Conservation (phyloP, 1,140 invertebrate species). For the Macrotrachela quadricornifera region DNA sequence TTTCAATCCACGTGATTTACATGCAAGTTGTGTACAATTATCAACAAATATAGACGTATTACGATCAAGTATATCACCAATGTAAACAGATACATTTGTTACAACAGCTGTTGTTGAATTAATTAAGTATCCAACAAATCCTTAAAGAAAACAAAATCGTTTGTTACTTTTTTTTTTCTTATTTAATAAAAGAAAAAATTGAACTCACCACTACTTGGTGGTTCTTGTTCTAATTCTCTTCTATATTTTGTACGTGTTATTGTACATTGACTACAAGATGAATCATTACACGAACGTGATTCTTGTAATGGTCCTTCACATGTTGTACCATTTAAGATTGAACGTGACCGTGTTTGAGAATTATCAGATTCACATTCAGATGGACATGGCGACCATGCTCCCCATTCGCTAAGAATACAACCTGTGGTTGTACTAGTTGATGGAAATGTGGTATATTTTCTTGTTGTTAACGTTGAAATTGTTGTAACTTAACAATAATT, state of each 20-base stretch:
- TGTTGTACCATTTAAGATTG: not conserved
- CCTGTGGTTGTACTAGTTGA: not conserved
- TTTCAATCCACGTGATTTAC: not conserved
- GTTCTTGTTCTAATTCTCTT: not conserved
- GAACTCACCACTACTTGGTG: not conserved
- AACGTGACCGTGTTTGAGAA: not conserved
- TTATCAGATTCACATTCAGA: not conserved
- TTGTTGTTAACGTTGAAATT: too few relatives aligned
- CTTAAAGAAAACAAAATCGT: not conserved
- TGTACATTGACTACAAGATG: not conserved
- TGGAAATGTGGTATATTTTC: too few relatives aligned
- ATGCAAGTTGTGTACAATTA: constrained; percentile 1
- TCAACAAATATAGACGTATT: not conserved
- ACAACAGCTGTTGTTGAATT: not conserved
- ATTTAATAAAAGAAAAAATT: too few relatives aligned
- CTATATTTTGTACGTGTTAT: not conserved
- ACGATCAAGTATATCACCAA: not conserved
- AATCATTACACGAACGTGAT: not conserved
- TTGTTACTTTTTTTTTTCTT: too few relatives aligned
- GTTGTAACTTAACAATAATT: too few relatives aligned
- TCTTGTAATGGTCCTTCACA: not conserved
- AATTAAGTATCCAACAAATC: constrained; percentile 1
- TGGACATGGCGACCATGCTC: not conserved
- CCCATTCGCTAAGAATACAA: not conserved
- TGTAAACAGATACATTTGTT: not conserved